Percentiles rank a stretch among this genome's conserved stretches.
These are phyloP conservation scores for Helogale parvula DNA, from an alignment of 2,113 vertebrate species.

Conservation along the genomic window DNA sequence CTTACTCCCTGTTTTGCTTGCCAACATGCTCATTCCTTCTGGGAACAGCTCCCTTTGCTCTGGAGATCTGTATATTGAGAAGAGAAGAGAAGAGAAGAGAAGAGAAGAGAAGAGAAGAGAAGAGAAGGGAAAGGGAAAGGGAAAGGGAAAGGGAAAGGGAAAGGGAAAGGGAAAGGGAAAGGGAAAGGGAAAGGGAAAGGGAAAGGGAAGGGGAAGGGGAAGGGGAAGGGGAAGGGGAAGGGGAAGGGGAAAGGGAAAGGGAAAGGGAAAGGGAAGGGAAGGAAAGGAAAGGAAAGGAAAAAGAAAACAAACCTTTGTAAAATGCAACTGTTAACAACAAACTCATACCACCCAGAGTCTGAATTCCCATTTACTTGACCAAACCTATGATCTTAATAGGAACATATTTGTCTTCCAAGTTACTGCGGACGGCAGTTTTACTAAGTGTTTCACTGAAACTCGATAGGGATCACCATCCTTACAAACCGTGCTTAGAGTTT, in stretches of 20 bases:
- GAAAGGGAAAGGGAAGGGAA: no score
- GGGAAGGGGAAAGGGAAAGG: neutral
- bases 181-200: no score
- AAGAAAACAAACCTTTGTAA: neutral
- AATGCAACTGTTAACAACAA: neutral
- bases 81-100: no score
- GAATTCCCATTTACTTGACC: neutral
- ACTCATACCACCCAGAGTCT: neutral
- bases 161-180: neutral
- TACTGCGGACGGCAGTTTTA: fast-evolving
- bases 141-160: fast-evolving
- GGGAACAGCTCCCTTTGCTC: neutral
- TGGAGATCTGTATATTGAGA: neutral
- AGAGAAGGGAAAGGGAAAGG: no score
- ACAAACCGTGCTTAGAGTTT: neutral
- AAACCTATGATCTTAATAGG: neutral
- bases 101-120: no score
- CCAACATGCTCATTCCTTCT: neutral
- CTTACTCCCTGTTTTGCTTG: neutral
- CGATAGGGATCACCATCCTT: neutral
- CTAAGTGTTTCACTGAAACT: neutral
- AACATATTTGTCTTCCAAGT: neutral
- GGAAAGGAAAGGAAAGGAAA: neutral
- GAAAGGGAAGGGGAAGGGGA: fast-evolving
- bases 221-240: neutral